Base-by-base conservation (phyloP, 2,113 vertebrate genomes). In the Sitta europaea region DNA sequence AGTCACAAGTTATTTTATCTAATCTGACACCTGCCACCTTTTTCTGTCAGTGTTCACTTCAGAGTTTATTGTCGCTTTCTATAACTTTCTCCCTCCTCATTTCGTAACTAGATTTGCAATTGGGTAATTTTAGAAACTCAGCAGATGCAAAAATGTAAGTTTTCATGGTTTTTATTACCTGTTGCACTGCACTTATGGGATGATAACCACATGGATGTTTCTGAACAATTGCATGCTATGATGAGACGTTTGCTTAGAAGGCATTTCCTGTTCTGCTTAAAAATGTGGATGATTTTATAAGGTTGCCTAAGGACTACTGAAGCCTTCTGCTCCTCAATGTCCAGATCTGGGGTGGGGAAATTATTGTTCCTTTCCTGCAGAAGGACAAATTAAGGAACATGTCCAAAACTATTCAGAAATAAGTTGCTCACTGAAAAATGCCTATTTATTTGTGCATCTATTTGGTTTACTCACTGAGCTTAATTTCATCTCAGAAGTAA, bases 21-120 rank as follows among this genome's bases (percentile, higher is more conserved):
- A 74, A 79, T 75, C 76, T 91, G 95, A 59, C 78, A 94, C 59
- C 74, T 92, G 78, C 61, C 91, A 83, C 86, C 93, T 96, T 94
- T 70, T 95, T 91, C 67, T 48, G 24, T 40, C 67, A 55, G 9
- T 67, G 38, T 61, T 75, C 68, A 59, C 58, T 65, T 90, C 13
- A 51, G 55, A 82, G 40, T 75, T 87, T 81, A 45, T 68, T 88
- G 79, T 48, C 48, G 29, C 45, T 77, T 47, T 74, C 36, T 22
- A 43, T 47, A 62, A 63, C 57, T 94, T 96, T 48, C n/a, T 83
- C 17, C 19, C 6, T 19, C 36, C 81, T 67, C 13, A 55, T 85
- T 92, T 92, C 12, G 2, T 55, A 91, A 92, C 45, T 90, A 71
- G 50, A 24, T 96, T 97, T 78, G 59, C 65, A 81, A 24, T 48